Base-by-base conservation (phyloP, 2,888 invertebrate genomes). In the Tipula vernalis region DNA sequence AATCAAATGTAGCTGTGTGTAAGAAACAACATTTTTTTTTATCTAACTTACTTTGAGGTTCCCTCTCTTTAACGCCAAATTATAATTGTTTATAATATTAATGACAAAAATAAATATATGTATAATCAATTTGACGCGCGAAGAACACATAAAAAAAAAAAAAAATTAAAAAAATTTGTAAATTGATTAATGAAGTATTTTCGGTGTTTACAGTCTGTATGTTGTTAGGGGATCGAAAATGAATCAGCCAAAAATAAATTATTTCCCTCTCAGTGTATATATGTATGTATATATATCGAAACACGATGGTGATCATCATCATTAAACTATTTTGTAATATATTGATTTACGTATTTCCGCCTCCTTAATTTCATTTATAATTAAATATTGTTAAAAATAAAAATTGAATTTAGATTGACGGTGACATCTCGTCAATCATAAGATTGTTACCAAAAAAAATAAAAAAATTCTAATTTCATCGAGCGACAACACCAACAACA, bases 401-500 rank as follows among this genome's bases (percentile, higher is more conserved):
- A 71, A 71, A 71, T 71, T 71, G 71, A 71, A 71, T 71, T 71
- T 71, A 71, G 71, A 71, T 84, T 84, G 84, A 84, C 36, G 36
- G 84, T 84, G 84, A 84, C 84, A 84, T 41, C 84, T 84, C 84
- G 84, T 84, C 84, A 84, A 84, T 84, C 84, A 84, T 84, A 71
- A 71, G 71, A 71, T 71, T 71, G 71, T 71, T 71, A 71, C 71
- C 71, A 71, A 71, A 71, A 71, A 28, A 71, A 51, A 28, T 10
- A 71, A 71, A 57, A 44, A 44, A 12, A 44, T 44, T 71, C 71
- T 71, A 71, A 71, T 71, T 71, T 71, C 71, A 71, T 71, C 71
- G 28, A 71, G 71, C 51, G 51, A 51, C 51, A 15, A n/a, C n/a
- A 71, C 51, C 28, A 57, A 57, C 57, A 57, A 71, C 71, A 71